Evolutionary conservation across 1,140 invertebrate genomes (phyloP), one percentile per base, ranked within the genome.

Genomic region (Solenopsis invicta): DNA sequence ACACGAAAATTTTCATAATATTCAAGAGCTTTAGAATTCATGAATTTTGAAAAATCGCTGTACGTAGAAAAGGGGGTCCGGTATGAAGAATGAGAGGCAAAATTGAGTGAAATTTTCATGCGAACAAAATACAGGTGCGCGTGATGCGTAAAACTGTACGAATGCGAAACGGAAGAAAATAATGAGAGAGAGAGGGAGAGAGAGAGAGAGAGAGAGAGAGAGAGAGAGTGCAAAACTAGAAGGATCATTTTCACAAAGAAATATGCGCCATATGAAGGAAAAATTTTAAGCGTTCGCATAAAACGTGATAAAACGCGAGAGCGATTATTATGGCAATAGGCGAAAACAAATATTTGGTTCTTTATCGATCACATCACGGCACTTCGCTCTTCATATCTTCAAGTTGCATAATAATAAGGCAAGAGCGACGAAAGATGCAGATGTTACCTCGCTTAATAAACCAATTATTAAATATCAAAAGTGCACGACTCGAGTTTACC

Each of bases 321-420:
- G 21, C 9, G 64, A 54, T 69, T 71, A 56, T 56, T 45, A 37
- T 21, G 29, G 12, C 62, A 45, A 62, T n/a, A 24, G 8, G 54
- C 18, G 6, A 13, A 67, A 54, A n/a, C n/a, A 41, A n/a, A 69
- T 37, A 24, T 13, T 69, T 5, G 3, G 2, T 48, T 41, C 4
- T 34, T 16, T 56, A 16, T 56, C 64, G 3, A 54, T 69, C 13
- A 4, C 29, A 21, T 48, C 18, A 24, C 10, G 12, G 13, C 62
- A 16, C 21, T 12, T 80, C 29, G 13, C 29, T n/a, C 16, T n/a
- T 80, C 24, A 69, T 80, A 56, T 80, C 69, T 80, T 69, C 34
- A 52, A 45, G 10, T 10, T 9, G 34, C n/a, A n/a, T 52, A 16
- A 66, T 67, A 29, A 29, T 29, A 29, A 29, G 29, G 13, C n/a